These are phyloP conservation scores for Anguilla rostrata DNA, from an alignment of 2,113 vertebrate genomes.

Conservation along the genomic window DNA sequence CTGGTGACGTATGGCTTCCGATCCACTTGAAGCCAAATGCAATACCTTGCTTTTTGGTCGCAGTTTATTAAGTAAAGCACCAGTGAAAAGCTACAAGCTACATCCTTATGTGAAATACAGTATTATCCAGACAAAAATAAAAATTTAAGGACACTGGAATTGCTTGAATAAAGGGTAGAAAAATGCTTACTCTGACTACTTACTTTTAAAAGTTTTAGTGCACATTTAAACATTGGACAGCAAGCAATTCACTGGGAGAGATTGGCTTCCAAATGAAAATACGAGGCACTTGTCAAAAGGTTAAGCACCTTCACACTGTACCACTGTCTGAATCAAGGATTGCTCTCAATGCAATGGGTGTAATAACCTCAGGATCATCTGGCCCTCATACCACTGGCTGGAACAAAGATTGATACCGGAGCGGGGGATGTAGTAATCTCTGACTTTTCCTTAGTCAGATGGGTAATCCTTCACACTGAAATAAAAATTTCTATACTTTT, in stretches of 20 bases:
- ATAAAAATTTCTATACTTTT: background rate
- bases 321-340: background rate
- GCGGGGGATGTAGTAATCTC: background rate
- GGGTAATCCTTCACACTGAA: background rate
- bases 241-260: background rate
- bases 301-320: background rate
- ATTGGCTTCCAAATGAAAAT: background rate
- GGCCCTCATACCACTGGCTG: background rate
- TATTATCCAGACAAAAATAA: too few species aligned
- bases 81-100: background rate
- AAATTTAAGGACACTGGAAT: too few species aligned
- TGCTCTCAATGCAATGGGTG: background rate
- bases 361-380: background rate
- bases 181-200: too few species aligned
- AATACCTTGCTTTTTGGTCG: background rate
- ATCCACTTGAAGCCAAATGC: background rate
- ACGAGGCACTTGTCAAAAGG: background rate
- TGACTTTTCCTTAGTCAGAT: background rate
- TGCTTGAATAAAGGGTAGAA: too few species aligned
- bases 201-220: too few species aligned
- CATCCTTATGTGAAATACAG: background rate
- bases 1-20: background rate
- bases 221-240: background rate
- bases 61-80: background rate
- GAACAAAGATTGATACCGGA: background rate